A percentile compares a stretch with the other conserved stretches of the same genome.
Evolutionary conservation across 2,113 vertebrate genomes (phyloP).

Genomic region (Hirundichthys speculiger): DNA sequence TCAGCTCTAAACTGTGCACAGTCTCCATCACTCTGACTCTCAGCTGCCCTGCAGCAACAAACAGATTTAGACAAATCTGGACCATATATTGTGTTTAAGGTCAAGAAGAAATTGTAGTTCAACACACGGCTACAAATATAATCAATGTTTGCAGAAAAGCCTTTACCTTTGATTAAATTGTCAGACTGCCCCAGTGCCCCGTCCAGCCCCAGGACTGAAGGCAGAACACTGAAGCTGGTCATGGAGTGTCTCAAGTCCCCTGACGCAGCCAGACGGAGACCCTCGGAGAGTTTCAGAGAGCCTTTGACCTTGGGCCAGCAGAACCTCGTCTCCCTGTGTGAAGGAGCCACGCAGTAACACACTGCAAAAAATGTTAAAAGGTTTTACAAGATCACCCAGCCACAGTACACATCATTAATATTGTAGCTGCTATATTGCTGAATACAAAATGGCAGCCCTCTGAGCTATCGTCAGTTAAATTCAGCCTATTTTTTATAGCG

Average conservation of each 20-base stretch:
- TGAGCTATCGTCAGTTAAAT: no score
- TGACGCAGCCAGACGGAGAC: slow-evolving; percentile 69
- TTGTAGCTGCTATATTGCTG: not conserved
- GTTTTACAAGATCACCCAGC: not conserved
- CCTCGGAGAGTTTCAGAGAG: slow-evolving; percentile 52
- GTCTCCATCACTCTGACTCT: slow-evolving; percentile 71
- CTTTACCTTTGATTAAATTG: slow-evolving; percentile 75
- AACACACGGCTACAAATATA: no score
- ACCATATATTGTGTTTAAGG: no score
- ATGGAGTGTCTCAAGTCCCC: slow-evolving; percentile 79
- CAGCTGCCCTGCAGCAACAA: slow-evolving; percentile 78
- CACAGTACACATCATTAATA: not conserved
- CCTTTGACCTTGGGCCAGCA: slow-evolving; percentile 73
- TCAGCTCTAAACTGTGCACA: slow-evolving; percentile 77
- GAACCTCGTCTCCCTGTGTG: slow-evolving; percentile 58
- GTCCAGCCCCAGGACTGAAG: slow-evolving; percentile 72
- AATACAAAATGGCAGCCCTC: no score
- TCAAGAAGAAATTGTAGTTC: no score
- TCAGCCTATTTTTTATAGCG: no score
- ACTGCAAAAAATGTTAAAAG: slow-evolving; percentile 59
- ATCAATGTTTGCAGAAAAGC: not conserved
- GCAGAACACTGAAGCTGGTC: slow-evolving; percentile 64
- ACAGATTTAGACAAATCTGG: not conserved
- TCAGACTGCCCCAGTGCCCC: slow-evolving; percentile 74
- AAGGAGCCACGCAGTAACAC: slow-evolving; percentile 74